Evolutionary conservation across 2,113 vertebrate genomes (phyloP).

Genomic region (Ceuthmochares aereus): DNA sequence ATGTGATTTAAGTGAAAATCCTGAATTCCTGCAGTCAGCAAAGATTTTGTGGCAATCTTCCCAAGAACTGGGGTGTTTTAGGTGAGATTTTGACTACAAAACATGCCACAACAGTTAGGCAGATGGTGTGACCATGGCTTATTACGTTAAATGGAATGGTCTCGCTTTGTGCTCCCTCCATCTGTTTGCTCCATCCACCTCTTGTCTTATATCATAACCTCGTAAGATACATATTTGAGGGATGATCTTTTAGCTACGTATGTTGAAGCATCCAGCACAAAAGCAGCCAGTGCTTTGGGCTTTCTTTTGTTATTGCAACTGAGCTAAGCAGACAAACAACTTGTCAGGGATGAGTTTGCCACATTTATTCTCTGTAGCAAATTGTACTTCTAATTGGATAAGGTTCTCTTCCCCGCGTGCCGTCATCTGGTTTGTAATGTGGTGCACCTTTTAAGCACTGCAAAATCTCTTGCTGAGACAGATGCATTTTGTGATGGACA

Average conservation of each 20-base stretch:
- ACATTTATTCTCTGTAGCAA: conserved; percentile 6
- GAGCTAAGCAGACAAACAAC: conserved; percentile 37
- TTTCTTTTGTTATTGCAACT: neutral
- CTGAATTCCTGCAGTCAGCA: neutral
- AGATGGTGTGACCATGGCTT: conserved; percentile 11
- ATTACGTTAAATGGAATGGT: neutral
- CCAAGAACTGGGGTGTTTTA: neutral
- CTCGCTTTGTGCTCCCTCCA: neutral
- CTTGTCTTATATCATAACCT: neutral
- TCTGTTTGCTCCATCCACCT: conserved; percentile 4
- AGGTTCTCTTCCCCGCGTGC: neutral
- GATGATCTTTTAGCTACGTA: neutral
- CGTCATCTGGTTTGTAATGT: neutral
- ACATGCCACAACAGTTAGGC: neutral
- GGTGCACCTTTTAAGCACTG: neutral
- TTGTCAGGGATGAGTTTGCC: neutral
- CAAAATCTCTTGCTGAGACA: conserved; percentile 9
- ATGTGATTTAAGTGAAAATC: neutral
- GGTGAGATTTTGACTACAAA: neutral
- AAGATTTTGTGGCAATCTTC: neutral
- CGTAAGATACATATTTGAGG: neutral
- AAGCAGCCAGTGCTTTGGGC: neutral
- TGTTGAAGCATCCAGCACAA: neutral
- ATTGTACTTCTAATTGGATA: conserved; percentile 37
- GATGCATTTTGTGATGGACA: neutral